Percentiles rank a stretch among this genome's conserved stretches.
These are phyloP conservation scores for Chanos chanos DNA, from an alignment of 2,797 vertebrate species.

Conservation along the genomic window DNA sequence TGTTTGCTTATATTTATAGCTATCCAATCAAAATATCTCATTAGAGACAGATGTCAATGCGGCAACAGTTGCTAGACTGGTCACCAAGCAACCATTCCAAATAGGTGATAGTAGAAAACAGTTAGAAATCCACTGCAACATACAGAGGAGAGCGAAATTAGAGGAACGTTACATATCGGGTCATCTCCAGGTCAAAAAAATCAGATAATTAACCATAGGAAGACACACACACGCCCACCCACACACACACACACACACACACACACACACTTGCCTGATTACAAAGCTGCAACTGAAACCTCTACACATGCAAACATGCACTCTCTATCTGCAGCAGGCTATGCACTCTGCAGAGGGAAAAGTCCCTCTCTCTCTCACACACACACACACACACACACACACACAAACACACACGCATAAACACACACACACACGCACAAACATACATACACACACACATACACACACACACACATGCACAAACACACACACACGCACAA, in stretches of 20 bases:
- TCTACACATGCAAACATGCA: not conserved
- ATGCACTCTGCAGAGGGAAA: not conserved
- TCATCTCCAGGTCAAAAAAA: not conserved
- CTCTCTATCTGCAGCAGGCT: not conserved
- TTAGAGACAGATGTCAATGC: not conserved
- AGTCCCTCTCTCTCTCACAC: not conserved
- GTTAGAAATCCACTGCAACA: constrained; percentile 12
- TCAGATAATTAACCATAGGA: constrained; percentile 9
- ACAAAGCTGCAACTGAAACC: not conserved
- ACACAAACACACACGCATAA: not conserved
- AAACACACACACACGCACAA: not conserved
- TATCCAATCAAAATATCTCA: not conserved
- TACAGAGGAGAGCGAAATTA: not conserved
- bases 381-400: not conserved
- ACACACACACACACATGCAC: not conserved
- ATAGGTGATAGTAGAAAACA: constrained; percentile 12
- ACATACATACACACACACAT: not conserved
- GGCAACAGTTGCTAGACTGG: not conserved
- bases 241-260: constrained; percentile 3
- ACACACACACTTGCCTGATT: not conserved
- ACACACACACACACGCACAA: not conserved
- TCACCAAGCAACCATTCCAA: constrained; percentile 1
- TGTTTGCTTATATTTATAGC: no score
- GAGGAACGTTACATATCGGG: not conserved
- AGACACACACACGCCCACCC: no score